Evolutionary conservation across 2,797 vertebrate species (phyloP).

Genomic region (Myotis daubentonii): DNA sequence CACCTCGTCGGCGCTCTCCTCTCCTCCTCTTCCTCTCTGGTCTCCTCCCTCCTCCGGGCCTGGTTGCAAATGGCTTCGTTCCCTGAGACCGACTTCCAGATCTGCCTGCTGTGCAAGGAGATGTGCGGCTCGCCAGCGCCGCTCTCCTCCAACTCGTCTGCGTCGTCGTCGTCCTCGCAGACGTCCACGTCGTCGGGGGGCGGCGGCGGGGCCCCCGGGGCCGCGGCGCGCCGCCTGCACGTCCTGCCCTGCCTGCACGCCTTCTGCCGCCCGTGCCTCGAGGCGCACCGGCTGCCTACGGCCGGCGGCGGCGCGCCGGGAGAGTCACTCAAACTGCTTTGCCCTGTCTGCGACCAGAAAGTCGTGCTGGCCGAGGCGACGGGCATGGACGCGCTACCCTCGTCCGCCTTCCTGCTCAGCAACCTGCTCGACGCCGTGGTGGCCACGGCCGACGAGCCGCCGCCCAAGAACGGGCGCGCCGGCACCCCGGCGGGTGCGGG

Average conservation of each 20-base stretch:
- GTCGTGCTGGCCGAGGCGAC: conserved; percentile 92
- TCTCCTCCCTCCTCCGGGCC: conserved; percentile 71
- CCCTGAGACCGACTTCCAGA: conserved; percentile 93
- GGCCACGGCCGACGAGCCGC: conserved; percentile 87
- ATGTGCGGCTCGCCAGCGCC: conserved; percentile 93
- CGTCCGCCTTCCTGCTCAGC: conserved; percentile 95
- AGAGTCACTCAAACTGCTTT: conserved; percentile 92
- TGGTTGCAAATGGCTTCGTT: conserved; percentile 91
- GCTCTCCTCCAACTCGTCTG: conserved; percentile 92
- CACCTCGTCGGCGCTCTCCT: conserved; percentile 49
- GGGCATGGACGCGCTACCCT: conserved; percentile 94
- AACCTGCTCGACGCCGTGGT: conserved; percentile 95
- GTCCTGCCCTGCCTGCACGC: conserved; percentile 95
- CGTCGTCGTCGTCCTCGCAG: conserved; percentile 93
- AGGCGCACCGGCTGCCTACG: conserved; percentile 88
- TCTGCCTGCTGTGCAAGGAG: conserved; percentile 94
- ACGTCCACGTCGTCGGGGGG: conserved; percentile 90
- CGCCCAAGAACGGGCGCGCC: conserved; percentile 85
- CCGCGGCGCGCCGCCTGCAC: conserved; percentile 89
- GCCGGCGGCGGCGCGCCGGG: conserved; percentile 81
- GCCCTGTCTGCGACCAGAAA: conserved; percentile 95
- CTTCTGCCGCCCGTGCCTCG: conserved; percentile 95
- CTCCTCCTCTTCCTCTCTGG: conserved; percentile 69
- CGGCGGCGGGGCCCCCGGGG: conserved; percentile 81
- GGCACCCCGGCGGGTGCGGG: conserved; percentile 65